Evolutionary conservation across 2,113 vertebrate genomes (phyloP).

Genomic region (Ifrita kowaldi): DNA sequence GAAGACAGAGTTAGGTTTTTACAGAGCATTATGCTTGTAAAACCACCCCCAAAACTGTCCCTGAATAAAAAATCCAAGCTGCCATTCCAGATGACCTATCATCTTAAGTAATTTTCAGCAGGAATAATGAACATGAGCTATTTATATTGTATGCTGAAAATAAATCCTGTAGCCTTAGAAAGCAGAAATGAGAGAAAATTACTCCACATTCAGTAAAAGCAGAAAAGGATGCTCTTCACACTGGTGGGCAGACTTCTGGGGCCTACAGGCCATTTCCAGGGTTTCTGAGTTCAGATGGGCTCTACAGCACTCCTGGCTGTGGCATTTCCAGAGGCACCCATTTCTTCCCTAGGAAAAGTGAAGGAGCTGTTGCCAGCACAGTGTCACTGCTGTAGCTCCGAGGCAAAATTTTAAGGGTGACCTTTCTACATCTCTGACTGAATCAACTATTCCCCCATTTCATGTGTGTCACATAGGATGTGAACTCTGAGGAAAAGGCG

Average conservation of each 20-base stretch:
- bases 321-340: neutral
- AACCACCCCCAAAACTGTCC: neutral
- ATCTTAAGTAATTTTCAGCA: neutral
- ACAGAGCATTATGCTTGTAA: neutral
- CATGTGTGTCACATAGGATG: neutral
- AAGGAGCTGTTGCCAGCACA: neutral
- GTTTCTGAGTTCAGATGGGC: neutral
- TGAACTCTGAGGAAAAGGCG: neutral
- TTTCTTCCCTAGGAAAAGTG: neutral
- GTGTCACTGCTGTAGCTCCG: neutral
- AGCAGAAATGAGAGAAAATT: neutral
- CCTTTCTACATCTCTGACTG: neutral
- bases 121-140: neutral
- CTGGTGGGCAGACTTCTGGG: neutral
- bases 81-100: neutral
- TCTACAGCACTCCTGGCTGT: rapidly evolving
- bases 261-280: neutral
- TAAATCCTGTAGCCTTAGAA: neutral
- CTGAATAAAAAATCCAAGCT: neutral
- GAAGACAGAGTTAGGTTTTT: neutral
- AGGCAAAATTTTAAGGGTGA: neutral
- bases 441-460: neutral
- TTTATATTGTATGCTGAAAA: neutral
- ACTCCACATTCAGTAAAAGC: neutral
- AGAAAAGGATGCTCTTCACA: neutral